These are phyloP conservation scores for Hydropotes inermis DNA, from an alignment of 2,113 vertebrate species.

Conservation along the genomic window DNA sequence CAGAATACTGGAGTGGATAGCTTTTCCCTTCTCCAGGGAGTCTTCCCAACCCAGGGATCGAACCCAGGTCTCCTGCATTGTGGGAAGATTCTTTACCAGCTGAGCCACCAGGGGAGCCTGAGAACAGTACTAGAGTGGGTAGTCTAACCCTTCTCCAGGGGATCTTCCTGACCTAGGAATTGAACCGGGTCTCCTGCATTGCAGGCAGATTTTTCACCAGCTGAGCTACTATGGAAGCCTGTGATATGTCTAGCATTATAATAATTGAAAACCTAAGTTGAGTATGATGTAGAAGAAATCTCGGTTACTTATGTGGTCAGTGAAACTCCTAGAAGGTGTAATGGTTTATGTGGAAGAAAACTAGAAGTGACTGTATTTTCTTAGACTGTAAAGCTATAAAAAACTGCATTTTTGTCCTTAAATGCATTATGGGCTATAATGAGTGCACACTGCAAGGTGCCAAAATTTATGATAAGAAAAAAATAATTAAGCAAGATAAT, in stretches of 20 bases:
- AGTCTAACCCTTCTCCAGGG: background rate
- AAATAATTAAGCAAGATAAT: conserved; percentile 22
- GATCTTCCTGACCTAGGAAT: background rate
- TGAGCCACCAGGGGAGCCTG: background rate
- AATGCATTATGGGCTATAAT: conserved; percentile 28
- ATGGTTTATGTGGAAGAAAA: conserved; percentile 44
- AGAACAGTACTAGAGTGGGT: background rate
- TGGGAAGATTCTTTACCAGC: background rate
- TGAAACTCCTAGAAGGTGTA: background rate
- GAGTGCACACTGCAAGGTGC: background rate
- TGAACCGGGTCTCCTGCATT: background rate
- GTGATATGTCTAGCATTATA: background rate
- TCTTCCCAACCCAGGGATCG: background rate
- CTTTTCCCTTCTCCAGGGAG: background rate
- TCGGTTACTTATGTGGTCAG: conserved; percentile 48
- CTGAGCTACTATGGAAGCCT: background rate
- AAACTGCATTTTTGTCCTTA: conserved; percentile 10
- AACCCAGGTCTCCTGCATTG: background rate
- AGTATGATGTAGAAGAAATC: background rate
- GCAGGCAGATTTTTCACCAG: background rate
- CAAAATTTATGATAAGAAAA: conserved; percentile 31
- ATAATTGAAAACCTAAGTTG: background rate
- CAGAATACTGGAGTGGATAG: background rate
- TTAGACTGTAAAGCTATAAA: conserved; percentile 45
- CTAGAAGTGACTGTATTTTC: background rate